Evolutionary conservation across 2,888 invertebrate genomes (phyloP), one percentile per base, ranked within the genome.

Genomic region (Hydropsyche betteni): DNA sequence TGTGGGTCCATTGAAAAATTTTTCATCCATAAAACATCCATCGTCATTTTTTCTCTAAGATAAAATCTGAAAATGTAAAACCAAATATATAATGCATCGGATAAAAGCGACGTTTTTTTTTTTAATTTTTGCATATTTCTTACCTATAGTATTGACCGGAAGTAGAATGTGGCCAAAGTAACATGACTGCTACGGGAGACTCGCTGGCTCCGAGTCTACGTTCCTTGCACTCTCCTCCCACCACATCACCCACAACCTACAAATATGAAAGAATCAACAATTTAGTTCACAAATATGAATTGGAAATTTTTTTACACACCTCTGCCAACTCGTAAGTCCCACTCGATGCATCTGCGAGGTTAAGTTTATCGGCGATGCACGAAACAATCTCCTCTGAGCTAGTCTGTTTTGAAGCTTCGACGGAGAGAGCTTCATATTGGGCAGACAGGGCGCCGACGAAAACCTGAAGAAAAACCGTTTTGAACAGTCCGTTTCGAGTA

Each of bases 211-310:
- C 94, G 76, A 98, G 90, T 79, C 96, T 89, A 79, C 97, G 88
- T 86, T 97, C 97, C 83, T 97, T 98, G 85, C 96, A 97, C 83
- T 97, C 95, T 82, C 94, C 93, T 53, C 96, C 96, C 80, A 92
- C 90, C 80, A 93, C 91, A 84, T 94, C 93, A 77, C 94, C 94
- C 81, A 95, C 93, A 81, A 95, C 95, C 88, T 86, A 80, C 14
- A 16, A 53, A 33, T 55, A 6, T 12, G 14, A 24, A 24, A 24
- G 1, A 24, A 24, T 24, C 2, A 2, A 24, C 24, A 24, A 24
- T 24, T 2, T 2, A 24, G 2, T 24, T 24, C 24, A 24, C 24
- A 24, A 24, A 24, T 24, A 24, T 24, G 1, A 24, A n/a, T n/a
- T 24, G 2, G 2, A 24, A 24, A 24, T 2, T 24, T 24, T 58